Evolutionary conservation across 2,113 vertebrate species (phyloP).

Genomic region (Vimba vimba): DNA sequence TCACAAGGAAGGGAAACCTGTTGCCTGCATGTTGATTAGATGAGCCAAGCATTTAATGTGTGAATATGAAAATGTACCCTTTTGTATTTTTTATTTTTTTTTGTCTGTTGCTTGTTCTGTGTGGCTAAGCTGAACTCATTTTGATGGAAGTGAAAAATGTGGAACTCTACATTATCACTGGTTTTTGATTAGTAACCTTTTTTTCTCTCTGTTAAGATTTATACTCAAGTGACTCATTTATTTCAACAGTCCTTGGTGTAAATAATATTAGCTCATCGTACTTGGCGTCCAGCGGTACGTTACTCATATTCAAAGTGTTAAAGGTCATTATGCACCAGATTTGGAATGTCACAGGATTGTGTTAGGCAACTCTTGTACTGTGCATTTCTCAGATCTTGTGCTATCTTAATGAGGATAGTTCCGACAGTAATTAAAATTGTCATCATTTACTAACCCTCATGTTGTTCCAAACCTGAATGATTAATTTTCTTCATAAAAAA

Average conservation of each 20-base stretch:
- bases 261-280: not conserved
- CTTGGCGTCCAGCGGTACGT: not conserved
- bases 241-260: not conserved
- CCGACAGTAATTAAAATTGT: not conserved
- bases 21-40: conserved; percentile 26
- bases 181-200: not conserved
- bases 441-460: not conserved
- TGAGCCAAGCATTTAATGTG: conserved; percentile 12
- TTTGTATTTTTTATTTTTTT: not conserved
- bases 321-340: not conserved
- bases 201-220: not conserved
- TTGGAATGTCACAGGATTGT: not conserved
- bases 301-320: not conserved
- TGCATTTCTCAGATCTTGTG: not conserved
- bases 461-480: not conserved
- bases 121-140: conserved; percentile 1
- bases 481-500: not conserved
- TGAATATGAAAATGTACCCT: not conserved
- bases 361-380: not conserved
- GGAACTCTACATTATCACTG: not conserved
- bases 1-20: conserved; percentile 12
- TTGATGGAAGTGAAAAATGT: not conserved
- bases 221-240: not conserved
- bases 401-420: not conserved
- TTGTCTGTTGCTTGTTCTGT: not conserved